phyloP scores from a whole-genome alignment of 2,113 vertebrate species.

The Micronisus gabar region DNA sequence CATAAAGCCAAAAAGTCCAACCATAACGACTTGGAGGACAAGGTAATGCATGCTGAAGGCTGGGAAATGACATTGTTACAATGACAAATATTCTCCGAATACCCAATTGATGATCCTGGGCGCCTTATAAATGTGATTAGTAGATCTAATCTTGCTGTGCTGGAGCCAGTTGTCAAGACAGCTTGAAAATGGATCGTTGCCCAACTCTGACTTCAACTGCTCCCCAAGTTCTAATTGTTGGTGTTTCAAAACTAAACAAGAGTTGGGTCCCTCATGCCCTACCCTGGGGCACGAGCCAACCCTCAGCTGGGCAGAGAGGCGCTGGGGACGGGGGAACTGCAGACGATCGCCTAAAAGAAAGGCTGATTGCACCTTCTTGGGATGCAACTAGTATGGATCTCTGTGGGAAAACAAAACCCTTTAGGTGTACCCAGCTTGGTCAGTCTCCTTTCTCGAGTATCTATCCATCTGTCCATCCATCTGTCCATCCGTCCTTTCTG shows the following conservation, averaged over 20 bases:
- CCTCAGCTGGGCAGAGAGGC: no score
- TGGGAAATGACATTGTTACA: constrained; percentile 24
- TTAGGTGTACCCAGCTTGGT: not conserved
- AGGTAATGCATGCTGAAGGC: not conserved
- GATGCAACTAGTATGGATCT: not conserved
- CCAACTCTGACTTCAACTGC: not conserved
- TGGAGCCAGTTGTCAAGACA: constrained; percentile 20
- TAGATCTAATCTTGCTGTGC: constrained; percentile 2
- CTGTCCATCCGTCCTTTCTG: not conserved
- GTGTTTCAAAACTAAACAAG: not conserved
- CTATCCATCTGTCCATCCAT: not conserved
- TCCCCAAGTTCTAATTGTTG: not conserved
- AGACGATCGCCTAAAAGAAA: not conserved
- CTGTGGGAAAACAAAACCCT: not conserved
- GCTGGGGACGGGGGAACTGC: not conserved
- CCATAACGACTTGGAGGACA: accelerated
- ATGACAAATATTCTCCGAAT: constrained; percentile 22
- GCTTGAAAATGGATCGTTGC: not conserved
- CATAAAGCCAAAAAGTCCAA: not conserved
- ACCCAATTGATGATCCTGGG: not conserved
- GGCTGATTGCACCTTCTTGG: not conserved
- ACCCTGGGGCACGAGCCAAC: not conserved
- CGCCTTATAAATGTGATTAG: constrained; percentile 24
- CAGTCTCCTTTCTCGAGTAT: not conserved
- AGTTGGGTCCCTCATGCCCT: not conserved